Conservation (phyloP, 2,797 vertebrate genomes). For the Coregonus suidteri region DNA sequence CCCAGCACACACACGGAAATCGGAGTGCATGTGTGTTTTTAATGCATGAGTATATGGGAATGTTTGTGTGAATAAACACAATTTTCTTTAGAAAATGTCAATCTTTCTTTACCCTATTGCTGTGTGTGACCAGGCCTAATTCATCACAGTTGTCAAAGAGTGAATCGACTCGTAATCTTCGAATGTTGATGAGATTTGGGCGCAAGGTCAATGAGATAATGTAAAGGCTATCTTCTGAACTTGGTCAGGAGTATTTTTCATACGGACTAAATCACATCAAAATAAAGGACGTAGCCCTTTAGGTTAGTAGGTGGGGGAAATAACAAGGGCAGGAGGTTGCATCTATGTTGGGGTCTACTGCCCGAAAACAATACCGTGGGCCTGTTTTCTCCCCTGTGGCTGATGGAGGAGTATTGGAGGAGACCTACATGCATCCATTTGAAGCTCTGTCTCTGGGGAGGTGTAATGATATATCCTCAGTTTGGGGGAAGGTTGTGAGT, state of each 20-base stretch:
- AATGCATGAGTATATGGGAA: conserved; percentile 25
- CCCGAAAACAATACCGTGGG: conserved; percentile 5
- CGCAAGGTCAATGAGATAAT: not conserved
- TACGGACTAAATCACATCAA: not conserved
- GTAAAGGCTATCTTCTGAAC: not conserved
- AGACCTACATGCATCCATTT: conserved; percentile 12
- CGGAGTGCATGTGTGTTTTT: not conserved
- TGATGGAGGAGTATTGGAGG: not conserved
- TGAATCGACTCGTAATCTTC: not conserved
- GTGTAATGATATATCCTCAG: conserved; percentile 10
- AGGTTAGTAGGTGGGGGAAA: not conserved
- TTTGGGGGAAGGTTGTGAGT: conserved; percentile 9
- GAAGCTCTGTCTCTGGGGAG: conserved; percentile 23
- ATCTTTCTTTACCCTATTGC: too few relatives aligned
- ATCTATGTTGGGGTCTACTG: conserved; percentile 5
- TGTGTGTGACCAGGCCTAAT: too few relatives aligned
- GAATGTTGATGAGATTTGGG: not conserved
- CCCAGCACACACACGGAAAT: not conserved
- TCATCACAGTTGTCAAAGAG: too few relatives aligned
- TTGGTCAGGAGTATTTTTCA: not conserved
- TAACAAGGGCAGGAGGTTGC: not conserved
- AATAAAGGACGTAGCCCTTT: not conserved
- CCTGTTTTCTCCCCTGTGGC: not conserved
- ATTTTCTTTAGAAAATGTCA: too few relatives aligned
- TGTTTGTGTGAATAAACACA: conserved; percentile 7